Base-by-base conservation (phyloP, 2,888 invertebrate species). In the Laothoe populi region DNA sequence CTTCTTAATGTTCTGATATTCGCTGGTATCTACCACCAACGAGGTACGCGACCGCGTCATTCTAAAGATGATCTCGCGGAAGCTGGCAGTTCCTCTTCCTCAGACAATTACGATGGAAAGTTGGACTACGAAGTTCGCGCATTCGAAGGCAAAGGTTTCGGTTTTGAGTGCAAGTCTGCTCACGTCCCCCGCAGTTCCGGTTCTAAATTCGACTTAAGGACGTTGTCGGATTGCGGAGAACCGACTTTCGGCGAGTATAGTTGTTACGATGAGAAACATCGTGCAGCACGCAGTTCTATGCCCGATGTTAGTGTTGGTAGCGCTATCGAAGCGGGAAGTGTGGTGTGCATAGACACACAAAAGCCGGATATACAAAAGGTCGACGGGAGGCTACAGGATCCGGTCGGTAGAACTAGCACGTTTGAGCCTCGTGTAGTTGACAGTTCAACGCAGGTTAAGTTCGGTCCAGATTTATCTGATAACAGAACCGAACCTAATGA, bases 1-100 rank as follows among this genome's bases (percentile, higher is more conserved):
- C 92, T 97, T 31, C 93, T 97, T 26, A 97, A 97, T 79, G 95
- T 97, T 11, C 93, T 97, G 24, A 98, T 98, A 71, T 98, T 98
- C 77, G 97, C 97, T 49, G 97, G 97, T 1, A 97, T 97, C 66
- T 97, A 97, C 79, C 97, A 97, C 77, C 97, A 97, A 83, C 94
- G 97, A 0, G 97, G 97, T 72, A 94, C 94, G 68, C 93, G 93
- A 58, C 95, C 95, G 66, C 95, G 95, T 60, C 96, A 96, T 75
- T 95, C 95, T 63, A 97, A 96, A 78, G 96, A 97, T 72, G 96
- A 96, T 74, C 84, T 96, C 19, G 94, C 95, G 58, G 96, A 96
- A 83, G 95, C 95, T 19, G 96, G 95, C 21, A 95, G 95, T 77
- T 95, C 95, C 53, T 95, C 95, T 60, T 94, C 95, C 68, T 94